Base-by-base conservation (phyloP, 2,113 vertebrate genomes). In the Leptodactylus fuscus region DNA sequence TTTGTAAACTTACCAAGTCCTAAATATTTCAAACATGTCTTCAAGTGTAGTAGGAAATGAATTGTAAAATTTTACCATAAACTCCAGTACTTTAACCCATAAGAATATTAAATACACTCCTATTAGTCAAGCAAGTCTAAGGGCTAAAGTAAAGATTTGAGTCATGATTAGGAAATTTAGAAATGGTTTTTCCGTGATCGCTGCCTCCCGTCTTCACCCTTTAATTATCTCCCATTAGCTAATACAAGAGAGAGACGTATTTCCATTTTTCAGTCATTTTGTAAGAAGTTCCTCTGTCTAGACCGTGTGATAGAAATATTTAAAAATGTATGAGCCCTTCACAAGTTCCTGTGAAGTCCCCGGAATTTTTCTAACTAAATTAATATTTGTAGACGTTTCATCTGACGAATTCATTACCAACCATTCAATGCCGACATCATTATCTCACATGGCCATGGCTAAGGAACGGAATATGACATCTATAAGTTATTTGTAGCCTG, bases 351-450 rank as follows among this genome's bases (percentile, higher is more conserved):
- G 24, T 80, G 77, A 80, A 53, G 81, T 53, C 32, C 27, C 11
- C 51, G 2, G 55, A 38, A 60, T 62, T 62, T 41, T 27, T 46
- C 24, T 13, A 18, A 29, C 46, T 51, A 70, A 70, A 82, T 82
- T 82, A 81, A 81, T 81, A 67, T 67, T 67, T 49, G 58, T 46
- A 32, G 79, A 81, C 29, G 24, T 80, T 80, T 81, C 38, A 81
- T 49, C 27, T 10, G 49, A 46, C 2, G 18, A 49, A 81, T 81
- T 67, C 60, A 81, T 69, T 69, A 69, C 62, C 24, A n/a, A 48
- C 46, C 76, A 58, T 78, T 78, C 32, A 58, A 38, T 62, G 34
- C n/a, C 10, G 41, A 13, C 58, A 67, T 81, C 36, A 27, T 49
- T 36, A 60, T 80, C 55, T 58, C 53, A 9, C 34, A 38, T 20